Evolutionary conservation across 1,140 invertebrate genomes (phyloP), one percentile per base, ranked within the genome.

Genomic region (Papilio glaucus): DNA sequence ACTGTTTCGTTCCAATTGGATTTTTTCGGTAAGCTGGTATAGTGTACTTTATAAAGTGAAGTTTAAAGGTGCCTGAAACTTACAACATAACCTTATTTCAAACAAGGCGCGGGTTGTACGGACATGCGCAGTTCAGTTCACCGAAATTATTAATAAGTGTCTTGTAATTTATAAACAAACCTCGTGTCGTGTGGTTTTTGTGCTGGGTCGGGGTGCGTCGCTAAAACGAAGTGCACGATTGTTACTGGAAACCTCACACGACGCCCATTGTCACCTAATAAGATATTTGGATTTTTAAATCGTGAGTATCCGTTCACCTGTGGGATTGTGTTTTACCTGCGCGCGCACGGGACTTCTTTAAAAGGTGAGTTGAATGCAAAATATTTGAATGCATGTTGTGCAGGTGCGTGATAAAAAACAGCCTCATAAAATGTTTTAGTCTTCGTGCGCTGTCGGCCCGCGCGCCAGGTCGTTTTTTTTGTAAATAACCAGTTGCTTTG

Each of bases 121-220:
- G 85, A 77, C 90, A 92, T 92, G 90, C 90, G 90, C 90, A 92
- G 83, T 90, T 57, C 78, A 77, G 80, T 78, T 82, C 82, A 80
- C 77, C 74, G 73, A 83, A 90, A 87, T 89, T 89, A 88, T 88
- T 87, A 84, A 89, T 89, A 86, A 88, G 84, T 84, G 80, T 75
- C 75, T 85, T 75, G 77, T 87, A 92, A 90, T 88, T 89, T 88
- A 88, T 88, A 91, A 92, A 91, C 87, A 91, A 91, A 89, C 84
- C 74, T 74, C 73, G 77, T 82, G 79, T 82, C 72, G 83, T 84
- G 87, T 80, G 76, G 77, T 83, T 77, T 79, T 63, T 81, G 76
- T 81, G 78, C 57, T 73, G 78, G 78, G 79, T 83, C 71, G 74
- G 78, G 73, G 79, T 86, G 80, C 73, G 72, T 79, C 79, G 79